A percentile compares a stretch with the other conserved stretches of the same genome.
These are phyloP conservation scores for Platygyra sinensis DNA, from an alignment of 64 coral and sea anemone genomes.

Conservation along the genomic window DNA sequence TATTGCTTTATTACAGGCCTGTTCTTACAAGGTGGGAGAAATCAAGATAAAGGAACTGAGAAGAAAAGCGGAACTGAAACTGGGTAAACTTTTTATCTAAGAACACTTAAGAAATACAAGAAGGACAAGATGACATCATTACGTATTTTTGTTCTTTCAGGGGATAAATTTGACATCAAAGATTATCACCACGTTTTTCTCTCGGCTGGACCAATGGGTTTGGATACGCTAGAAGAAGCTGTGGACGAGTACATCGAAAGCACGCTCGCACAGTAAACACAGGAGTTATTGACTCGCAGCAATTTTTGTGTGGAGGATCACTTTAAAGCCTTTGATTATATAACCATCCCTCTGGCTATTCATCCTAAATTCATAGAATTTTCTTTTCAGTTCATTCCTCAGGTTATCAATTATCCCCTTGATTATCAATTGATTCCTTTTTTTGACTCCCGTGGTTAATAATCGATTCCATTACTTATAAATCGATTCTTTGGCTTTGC, in stretches of 20 bases:
- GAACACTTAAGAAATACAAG: background rate
- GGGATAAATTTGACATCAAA: slow-evolving; percentile 75
- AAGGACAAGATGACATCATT: background rate
- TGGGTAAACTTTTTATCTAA: slow-evolving; percentile 44
- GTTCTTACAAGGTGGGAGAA: slow-evolving; percentile 89
- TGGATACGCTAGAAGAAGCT: slow-evolving; percentile 71
- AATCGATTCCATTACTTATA: too few species aligned
- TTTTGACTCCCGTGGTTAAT: too few species aligned
- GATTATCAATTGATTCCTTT: too few species aligned
- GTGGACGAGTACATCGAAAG: slow-evolving; percentile 69
- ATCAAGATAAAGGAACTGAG: slow-evolving; percentile 86
- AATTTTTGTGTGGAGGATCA: too few species aligned
- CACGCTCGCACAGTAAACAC: background rate
- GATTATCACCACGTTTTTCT: slow-evolving; percentile 92
- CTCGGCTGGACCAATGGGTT: slow-evolving; percentile 64
- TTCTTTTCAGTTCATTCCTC: too few species aligned
- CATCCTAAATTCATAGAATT: too few species aligned
- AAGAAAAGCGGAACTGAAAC: slow-evolving; percentile 54
- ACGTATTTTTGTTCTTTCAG: slow-evolving; percentile 21
- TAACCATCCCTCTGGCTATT: background rate
- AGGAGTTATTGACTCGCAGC: background rate
- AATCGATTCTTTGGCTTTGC: too few species aligned
- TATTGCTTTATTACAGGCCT: slow-evolving; percentile 59
- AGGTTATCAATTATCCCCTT: too few species aligned
- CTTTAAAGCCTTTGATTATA: too few species aligned